These are phyloP conservation scores for Dasyprocta punctata DNA, from an alignment of 2,113 vertebrate genomes.

Conservation along the genomic window DNA sequence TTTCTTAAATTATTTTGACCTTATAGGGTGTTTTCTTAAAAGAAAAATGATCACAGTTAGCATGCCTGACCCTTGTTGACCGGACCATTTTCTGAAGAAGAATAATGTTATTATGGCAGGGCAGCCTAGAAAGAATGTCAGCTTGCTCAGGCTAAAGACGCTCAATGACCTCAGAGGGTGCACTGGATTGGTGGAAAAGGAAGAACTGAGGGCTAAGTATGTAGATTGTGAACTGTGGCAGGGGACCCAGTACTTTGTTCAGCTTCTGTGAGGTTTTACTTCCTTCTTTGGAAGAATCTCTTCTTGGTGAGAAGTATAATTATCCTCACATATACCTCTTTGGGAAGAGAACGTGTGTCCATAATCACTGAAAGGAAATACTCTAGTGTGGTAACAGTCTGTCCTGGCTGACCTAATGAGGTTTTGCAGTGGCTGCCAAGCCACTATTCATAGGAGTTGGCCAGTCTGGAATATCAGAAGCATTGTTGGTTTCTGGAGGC, in stretches of 20 bases:
- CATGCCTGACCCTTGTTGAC: constrained; percentile 40
- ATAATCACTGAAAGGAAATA: constrained; percentile 48
- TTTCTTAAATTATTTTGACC: constrained; percentile 40
- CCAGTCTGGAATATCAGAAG: background rate
- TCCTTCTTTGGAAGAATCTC: constrained; percentile 67
- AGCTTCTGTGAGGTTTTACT: background rate
- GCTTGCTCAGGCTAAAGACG: background rate
- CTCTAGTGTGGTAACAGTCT: background rate
- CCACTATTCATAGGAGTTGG: background rate
- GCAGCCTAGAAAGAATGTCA: constrained; percentile 24
- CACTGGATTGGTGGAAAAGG: background rate
- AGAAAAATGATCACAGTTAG: constrained; percentile 52
- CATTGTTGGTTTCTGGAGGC: background rate
- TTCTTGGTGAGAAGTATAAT: constrained; percentile 38
- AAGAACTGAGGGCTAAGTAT: background rate
- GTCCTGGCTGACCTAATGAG: background rate
- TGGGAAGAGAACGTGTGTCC: constrained; percentile 57
- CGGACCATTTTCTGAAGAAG: background rate
- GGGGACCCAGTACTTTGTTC: background rate
- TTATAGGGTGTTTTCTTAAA: constrained; percentile 6
- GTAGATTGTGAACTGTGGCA: background rate
- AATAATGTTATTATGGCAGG: background rate
- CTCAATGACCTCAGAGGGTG: background rate
- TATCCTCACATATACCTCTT: background rate
- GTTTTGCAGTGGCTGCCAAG: constrained; percentile 32